Evolutionary conservation across 2,888 invertebrate species (phyloP), one percentile per base, ranked within the genome.

Genomic region (Limulus polyphemus): DNA sequence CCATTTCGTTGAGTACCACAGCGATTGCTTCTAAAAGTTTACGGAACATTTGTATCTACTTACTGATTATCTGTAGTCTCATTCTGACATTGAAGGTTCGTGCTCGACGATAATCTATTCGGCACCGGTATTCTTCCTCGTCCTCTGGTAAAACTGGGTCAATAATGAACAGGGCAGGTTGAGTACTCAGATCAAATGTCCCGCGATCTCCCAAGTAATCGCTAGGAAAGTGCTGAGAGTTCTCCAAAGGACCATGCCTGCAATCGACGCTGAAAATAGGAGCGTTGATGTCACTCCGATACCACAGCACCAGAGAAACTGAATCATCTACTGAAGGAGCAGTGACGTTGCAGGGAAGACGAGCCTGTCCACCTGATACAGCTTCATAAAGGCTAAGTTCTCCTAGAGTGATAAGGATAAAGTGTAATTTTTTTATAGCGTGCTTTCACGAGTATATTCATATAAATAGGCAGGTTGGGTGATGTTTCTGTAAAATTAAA

Each of bases 221-320:
- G 48, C 65, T 62, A 17, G 67, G 65, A 50, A 67, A 67, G 54
- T 67, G 67, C 32, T 60, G 62, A 13, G 67, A 51, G 54, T 65
- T 63, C 48, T 67, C 62, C 9, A 67, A 47, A 11, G 65, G 63
- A 2, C 65, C 63, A 17, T 59, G 61, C n/a, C 67, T 51, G n/a
- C 63, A 61, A 46, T 67, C 67, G 16, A 67, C 49, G 0, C 64
- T 67, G 57, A 65, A 67, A n/a, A 67, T 65, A 17, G 67, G 67
- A 3, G 65, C 65, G 46, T 61, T 60, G 57, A 62, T 59, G 50
- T 67, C 65, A 10, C 67, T 65, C 54, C 62, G 64, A 55, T 67
- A 67, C 67, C 67, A 67, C 7, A 67, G 65, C 16, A 67, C 61
- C 51, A 67, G 55, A 11, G 67, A 60, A 48, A 65, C 65, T 2